Base-by-base conservation (phyloP, 2,888 invertebrate genomes). In the Halictus quadricinctus region DNA sequence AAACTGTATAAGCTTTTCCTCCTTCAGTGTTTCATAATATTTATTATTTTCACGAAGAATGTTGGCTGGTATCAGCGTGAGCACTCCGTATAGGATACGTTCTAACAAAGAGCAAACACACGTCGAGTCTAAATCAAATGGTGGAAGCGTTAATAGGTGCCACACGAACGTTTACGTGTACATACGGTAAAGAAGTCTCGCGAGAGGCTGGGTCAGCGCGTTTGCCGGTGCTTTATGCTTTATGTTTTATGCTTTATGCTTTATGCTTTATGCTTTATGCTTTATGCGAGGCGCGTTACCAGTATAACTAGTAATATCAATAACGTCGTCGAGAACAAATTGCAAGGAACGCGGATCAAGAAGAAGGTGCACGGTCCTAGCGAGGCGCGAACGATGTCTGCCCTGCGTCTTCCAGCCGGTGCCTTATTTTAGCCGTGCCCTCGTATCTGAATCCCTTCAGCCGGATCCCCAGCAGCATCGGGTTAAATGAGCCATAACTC, bases 401-500 rank as follows among this genome's bases (percentile, higher is more conserved):
- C 50, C 54, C 69, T 54, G 48, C 58, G 58, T 72, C 73, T 76
- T 84, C 58, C 83, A 81, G 48, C 72, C 21, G 70, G 76, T 75
- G 76, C 79, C 76, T 79, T 70, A 85, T 85, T 76, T 78, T 82
- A 79, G 74, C 82, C 43, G 58, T 85, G 72, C 48, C 79, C 72
- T 75, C 36, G 76, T 76, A 83, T 60, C 75, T 54, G 76, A 72
- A 84, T 70, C 81, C 80, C 69, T 64, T 76, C 81, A 58, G 66
- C 72, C 69, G 41, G 21, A 75, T 76, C 80, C 72, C 83, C 58
- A 54, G 50, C 73, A 36, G 54, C 73, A 80, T 29, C 43, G 29
- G 79, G 86, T 85, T 86, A 80, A 86, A 86, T 82, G 85, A 86
- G 82, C 85, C 86, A 75, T 86, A 77, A 85, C 81, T 82, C 79